Conservation (phyloP, 2,888 invertebrate genomes). For the Nomada lathburiana region DNA sequence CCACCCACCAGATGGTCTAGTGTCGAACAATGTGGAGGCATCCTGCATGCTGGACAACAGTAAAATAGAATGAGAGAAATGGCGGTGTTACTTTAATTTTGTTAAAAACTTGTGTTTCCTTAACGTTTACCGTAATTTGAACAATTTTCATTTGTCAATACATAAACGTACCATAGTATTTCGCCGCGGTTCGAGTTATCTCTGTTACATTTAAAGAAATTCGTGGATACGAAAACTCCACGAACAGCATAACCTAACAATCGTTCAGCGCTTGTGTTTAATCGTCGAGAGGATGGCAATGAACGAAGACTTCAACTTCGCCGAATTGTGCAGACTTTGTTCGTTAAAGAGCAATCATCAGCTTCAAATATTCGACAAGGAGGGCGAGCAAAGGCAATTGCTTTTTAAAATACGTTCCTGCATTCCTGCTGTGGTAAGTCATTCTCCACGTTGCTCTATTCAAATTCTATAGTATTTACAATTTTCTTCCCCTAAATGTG, state of each 20-base stretch:
- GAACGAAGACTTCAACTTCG: constrained; percentile 88
- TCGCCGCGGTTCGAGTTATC: background rate
- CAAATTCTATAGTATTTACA: background rate
- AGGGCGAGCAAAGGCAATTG: constrained; percentile 89
- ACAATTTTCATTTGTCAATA: background rate
- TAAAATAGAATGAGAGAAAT: constrained; percentile 61
- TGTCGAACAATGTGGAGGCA: constrained; percentile 43
- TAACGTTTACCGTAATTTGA: constrained; percentile 23
- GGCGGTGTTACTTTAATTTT: constrained; percentile 71
- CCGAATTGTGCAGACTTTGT: constrained; percentile 90
- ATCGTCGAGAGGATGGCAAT: constrained; percentile 85
- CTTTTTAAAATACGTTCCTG: constrained; percentile 89
- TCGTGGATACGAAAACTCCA: background rate
- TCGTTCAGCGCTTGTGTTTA: constrained; percentile 55
- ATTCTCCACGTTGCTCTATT: background rate
- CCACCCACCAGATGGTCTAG: constrained; percentile 31
- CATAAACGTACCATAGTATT: background rate
- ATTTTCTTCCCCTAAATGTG: background rate
- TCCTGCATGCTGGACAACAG: constrained; percentile 43
- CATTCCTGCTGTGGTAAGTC: constrained; percentile 89
- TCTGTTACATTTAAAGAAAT: background rate
- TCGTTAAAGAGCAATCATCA: constrained; percentile 89
- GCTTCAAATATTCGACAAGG: constrained; percentile 90
- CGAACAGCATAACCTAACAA: constrained; percentile 63
- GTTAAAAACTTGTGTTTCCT: constrained; percentile 47